Percentiles rank a stretch among this genome's conserved stretches.
Conservation (phyloP, 92 coral and sea anemone genomes). For the Isaurus tuberculatus region DNA sequence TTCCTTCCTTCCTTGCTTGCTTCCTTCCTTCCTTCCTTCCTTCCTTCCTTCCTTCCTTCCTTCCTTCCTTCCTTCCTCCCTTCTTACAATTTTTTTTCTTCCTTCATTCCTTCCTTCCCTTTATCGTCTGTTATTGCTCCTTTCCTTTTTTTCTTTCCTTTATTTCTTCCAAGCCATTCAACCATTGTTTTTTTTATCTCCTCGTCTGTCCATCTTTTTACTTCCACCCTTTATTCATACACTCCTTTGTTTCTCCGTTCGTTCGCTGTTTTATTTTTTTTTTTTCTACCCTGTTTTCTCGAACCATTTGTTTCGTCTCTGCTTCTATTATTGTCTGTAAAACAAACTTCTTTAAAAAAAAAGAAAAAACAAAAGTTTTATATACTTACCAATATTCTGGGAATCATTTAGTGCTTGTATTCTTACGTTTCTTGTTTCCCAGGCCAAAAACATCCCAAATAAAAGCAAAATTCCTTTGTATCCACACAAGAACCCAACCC, state of each 20-base stretch:
- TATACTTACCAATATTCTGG: neutral
- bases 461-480: conserved; percentile 43
- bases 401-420: conserved; percentile 47
- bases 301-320: neutral
- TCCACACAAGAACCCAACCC: conserved; percentile 33
- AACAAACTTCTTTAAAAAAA: no score
- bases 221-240: neutral
- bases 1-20: neutral
- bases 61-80: neutral
- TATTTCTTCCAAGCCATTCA: neutral
- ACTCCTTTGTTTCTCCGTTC: neutral
- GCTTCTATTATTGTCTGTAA: no score
- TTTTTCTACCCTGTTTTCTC: no score
- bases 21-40: neutral
- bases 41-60: neutral
- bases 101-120: neutral
- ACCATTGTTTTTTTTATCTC: no score
- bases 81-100: neutral
- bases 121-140: neutral
- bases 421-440: conserved; percentile 38
- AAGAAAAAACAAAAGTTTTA: neutral
- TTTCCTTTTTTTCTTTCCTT: neutral
- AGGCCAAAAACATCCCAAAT: conserved; percentile 44
- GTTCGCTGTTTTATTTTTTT: no score
- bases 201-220: no score